Evolutionary conservation across 1,140 invertebrate genomes (phyloP), one percentile per base, ranked within the genome.

Genomic region (Triops longicaudatus): DNA sequence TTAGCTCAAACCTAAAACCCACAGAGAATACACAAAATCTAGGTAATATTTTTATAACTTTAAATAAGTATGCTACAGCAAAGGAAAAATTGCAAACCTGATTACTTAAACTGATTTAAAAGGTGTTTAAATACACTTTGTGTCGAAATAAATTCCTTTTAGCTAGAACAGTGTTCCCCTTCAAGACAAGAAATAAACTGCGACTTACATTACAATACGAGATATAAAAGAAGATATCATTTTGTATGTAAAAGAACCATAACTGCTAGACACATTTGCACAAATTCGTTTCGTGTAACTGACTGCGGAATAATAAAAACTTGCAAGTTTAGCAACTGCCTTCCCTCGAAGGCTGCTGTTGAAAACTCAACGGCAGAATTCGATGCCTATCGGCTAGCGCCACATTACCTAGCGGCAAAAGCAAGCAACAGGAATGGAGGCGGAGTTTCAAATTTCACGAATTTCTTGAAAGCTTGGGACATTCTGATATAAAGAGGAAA

Each of bases 171-270:
- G 1, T 14, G 4, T 73, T 73, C n/a, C 26, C 11, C 73, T 6
- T n/a, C 14, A 28, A 10, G n/a, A 75, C 22, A 28, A 31, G 10
- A 26, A 44, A 75, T 43, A 75, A 75, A 28, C 10, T 75, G 17
- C 0, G 22, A 91, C 90, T 91, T 85, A 91, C 90, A 91, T 91
- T 79, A 91, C 88, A 81, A 91, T 82, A 81, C 90, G 87, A 79
- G 90, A 91, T 81, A 91, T 86, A 80, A 91, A 88, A 78, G 89
- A 89, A 76, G 90, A 91, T 87, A 91, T 90, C 90, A 91, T 91
- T 63, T 63, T 63, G 4, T 63, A 17, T 63, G 50, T 22, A 63
- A 17, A 22, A 63, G 50, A 63, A 63, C 50, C 50, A 63, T 63
- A 63, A 63, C 50, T 63, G 50, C 50, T 17, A 63, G 17, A 63